Conservation (phyloP, 2,113 vertebrate genomes). For the Oncorhynchus kisutch region DNA sequence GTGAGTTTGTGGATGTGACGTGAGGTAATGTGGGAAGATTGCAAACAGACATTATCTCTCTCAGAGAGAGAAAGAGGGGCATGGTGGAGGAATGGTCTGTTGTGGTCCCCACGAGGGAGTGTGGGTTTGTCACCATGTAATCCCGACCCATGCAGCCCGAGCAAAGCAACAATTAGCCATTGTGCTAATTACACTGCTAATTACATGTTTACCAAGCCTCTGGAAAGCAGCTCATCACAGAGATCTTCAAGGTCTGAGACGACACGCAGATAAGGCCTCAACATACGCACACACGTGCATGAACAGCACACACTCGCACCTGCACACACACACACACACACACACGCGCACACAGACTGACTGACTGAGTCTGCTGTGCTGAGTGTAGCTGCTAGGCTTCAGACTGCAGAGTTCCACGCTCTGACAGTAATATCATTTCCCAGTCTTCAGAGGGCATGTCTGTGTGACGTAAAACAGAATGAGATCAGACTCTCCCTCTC, state of each 20-base stretch:
- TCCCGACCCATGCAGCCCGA: constrained; percentile 38
- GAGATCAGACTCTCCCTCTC: constrained; percentile 5
- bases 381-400: not conserved
- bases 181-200: constrained; percentile 67
- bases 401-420: not conserved
- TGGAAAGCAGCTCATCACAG: constrained; percentile 48
- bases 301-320: too few relatives aligned
- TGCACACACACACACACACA: too few relatives aligned
- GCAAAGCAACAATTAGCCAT: constrained; percentile 62
- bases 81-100: constrained; percentile 18
- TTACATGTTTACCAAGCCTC: constrained; percentile 64
- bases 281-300: constrained; percentile 5
- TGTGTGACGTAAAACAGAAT: constrained; percentile 5
- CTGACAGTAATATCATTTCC: not conserved
- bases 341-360: not conserved
- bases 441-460: constrained; percentile 5
- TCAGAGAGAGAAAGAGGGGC: not conserved
- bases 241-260: constrained; percentile 34
- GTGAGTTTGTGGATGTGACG: too few relatives aligned
- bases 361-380: not conserved
- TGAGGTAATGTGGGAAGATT: too few relatives aligned
- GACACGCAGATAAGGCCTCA: constrained; percentile 12
- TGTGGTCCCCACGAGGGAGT: constrained; percentile 30
- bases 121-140: constrained; percentile 42
- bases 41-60: too few relatives aligned